These are phyloP conservation scores for Aphrophora alni DNA, from an alignment of 2,888 invertebrate species.

Conservation along the genomic window DNA sequence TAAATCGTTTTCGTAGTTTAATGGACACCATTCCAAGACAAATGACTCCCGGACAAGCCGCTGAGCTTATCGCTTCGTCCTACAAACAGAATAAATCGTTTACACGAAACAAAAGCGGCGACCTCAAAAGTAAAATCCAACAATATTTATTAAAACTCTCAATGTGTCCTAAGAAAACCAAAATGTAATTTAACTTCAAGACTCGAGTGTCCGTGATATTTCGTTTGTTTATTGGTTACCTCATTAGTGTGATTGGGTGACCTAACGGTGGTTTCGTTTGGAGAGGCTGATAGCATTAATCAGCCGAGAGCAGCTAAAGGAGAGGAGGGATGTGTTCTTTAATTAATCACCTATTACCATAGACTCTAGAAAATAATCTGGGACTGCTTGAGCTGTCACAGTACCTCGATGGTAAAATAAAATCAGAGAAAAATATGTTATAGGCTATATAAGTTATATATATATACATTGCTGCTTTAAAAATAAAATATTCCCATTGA, in stretches of 20 bases:
- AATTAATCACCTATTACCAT: too few species aligned
- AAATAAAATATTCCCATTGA: too few species aligned
- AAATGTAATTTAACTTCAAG: background rate
- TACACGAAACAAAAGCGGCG: background rate
- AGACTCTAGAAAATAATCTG: too few species aligned
- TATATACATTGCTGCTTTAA: too few species aligned
- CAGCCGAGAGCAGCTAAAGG: background rate
- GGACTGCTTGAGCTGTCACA: too few species aligned
- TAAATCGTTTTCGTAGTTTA: background rate
- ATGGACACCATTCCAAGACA: background rate
- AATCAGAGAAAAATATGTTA: too few species aligned
- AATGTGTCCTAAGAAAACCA: background rate
- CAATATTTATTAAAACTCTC: background rate
- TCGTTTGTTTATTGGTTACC: background rate
- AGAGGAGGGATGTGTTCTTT: too few species aligned
- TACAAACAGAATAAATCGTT: background rate
- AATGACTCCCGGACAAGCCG: background rate
- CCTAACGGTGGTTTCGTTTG: background rate
- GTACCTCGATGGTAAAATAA: too few species aligned
- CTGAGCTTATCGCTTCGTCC: background rate
- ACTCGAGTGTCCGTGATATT: background rate
- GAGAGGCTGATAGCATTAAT: background rate
- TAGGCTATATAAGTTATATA: too few species aligned
- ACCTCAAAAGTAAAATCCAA: background rate
- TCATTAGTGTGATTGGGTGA: background rate